These are phyloP conservation scores for Drosophila mauritiana DNA, from an alignment of 1,140 invertebrate genomes.

Conservation along the genomic window DNA sequence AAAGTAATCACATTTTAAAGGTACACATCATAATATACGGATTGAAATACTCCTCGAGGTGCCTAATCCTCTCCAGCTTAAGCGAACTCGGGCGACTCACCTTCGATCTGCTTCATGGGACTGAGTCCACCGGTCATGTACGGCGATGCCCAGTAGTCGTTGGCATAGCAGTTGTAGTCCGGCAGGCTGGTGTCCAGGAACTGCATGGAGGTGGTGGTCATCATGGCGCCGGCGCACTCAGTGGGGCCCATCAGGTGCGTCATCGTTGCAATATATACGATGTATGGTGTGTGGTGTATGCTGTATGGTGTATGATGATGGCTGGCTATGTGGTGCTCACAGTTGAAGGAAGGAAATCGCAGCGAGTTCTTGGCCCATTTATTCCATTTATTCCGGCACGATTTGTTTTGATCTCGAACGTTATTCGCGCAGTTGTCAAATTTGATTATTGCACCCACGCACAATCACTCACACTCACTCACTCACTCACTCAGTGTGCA, in stretches of 20 bases:
- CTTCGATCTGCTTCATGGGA: conserved; percentile 84
- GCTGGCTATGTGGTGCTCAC: not conserved
- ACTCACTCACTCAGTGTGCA: conserved; percentile 18
- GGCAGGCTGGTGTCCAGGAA: conserved; percentile 76
- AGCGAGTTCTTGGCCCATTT: conserved; percentile 48
- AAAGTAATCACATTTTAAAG: too few species aligned
- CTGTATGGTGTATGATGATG: not conserved
- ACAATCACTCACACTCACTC: conserved; percentile 4
- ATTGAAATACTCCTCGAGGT: too few species aligned
- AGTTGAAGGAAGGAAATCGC: conserved; percentile 28
- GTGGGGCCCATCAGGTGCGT: conserved; percentile 79
- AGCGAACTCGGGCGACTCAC: conserved; percentile 27
- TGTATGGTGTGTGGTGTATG: not conserved
- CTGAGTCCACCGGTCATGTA: conserved; percentile 70
- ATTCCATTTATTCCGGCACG: conserved; percentile 36
- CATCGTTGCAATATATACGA: conserved; percentile 20
- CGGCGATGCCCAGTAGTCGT: conserved; percentile 75
- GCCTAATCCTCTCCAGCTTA: not conserved
- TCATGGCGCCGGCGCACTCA: conserved; percentile 75
- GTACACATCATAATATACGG: too few species aligned
- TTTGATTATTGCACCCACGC: conserved; percentile 67
- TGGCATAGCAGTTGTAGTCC: conserved; percentile 77
- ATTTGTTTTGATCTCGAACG: conserved; percentile 62
- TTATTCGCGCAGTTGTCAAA: conserved; percentile 81
- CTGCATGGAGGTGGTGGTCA: conserved; percentile 70